These are phyloP conservation scores for Rynchops niger DNA, from an alignment of 2,113 vertebrate genomes.

Conservation along the genomic window DNA sequence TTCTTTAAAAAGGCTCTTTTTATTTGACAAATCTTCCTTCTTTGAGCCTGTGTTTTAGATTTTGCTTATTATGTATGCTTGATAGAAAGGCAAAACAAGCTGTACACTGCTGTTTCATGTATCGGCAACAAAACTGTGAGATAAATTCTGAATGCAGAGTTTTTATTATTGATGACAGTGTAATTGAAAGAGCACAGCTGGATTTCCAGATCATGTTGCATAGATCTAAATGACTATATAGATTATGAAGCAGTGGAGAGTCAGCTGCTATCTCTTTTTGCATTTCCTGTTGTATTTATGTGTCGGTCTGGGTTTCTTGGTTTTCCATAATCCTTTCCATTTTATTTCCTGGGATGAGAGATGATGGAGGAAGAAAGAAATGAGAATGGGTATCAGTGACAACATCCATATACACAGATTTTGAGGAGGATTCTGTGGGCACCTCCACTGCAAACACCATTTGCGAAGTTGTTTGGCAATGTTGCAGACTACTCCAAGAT, in stretches of 20 bases:
- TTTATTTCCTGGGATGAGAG: background rate
- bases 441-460: background rate
- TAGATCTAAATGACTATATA: conserved; percentile 7
- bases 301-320: background rate
- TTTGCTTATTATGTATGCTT: background rate
- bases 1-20: background rate
- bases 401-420: background rate
- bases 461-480: background rate
- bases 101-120: background rate
- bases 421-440: background rate
- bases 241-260: background rate
- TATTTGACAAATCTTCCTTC: background rate
- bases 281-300: conserved; percentile 2
- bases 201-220: conserved; percentile 40
- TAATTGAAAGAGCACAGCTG: conserved; percentile 58
- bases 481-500: background rate
- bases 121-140: conserved; percentile 13
- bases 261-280: conserved; percentile 22
- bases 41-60: background rate
- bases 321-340: background rate
- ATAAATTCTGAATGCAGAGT: conserved; percentile 1
- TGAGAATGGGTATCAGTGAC: background rate
- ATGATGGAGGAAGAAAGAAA: background rate
- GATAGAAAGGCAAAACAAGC: background rate
- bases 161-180: conserved; percentile 42